Conservation (phyloP, 2,797 vertebrate genomes). For the Galagoides demidoff region DNA sequence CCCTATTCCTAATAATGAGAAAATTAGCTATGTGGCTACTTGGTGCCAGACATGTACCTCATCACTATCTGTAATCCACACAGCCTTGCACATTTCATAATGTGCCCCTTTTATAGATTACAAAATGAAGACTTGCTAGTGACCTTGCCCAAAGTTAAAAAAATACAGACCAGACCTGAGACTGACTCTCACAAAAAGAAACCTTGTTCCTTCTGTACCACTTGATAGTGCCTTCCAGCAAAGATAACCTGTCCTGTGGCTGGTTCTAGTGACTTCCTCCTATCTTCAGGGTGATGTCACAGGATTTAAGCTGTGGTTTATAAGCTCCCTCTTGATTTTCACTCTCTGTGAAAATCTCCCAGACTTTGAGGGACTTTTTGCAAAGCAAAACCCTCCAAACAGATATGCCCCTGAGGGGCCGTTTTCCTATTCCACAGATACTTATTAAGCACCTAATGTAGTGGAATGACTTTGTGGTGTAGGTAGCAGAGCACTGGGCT, state of each 20-base stretch:
- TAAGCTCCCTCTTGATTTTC: background rate
- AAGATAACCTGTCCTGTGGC: background rate
- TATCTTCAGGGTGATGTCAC: background rate
- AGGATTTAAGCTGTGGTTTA: conserved; percentile 14
- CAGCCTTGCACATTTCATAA: background rate
- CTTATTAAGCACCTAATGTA: background rate
- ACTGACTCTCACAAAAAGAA: background rate
- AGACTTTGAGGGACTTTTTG: background rate
- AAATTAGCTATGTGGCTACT: background rate
- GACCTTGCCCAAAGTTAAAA: background rate
- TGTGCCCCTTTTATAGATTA: conserved; percentile 24
- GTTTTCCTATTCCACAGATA: background rate
- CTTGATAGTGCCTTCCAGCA: background rate
- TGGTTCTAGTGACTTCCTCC: background rate
- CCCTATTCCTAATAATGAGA: background rate
- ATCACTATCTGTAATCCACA: background rate
- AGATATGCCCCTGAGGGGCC: background rate
- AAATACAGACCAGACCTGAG: background rate
- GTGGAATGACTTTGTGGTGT: background rate
- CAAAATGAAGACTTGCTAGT: background rate
- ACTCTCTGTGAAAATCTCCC: conserved; percentile 15
- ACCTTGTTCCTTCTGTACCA: background rate
- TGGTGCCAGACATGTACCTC: background rate
- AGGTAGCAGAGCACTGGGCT: background rate
- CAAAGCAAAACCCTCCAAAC: conserved; percentile 20